These are phyloP conservation scores for Eulimnadia texana DNA, from an alignment of 1,140 invertebrate species.

Conservation along the genomic window DNA sequence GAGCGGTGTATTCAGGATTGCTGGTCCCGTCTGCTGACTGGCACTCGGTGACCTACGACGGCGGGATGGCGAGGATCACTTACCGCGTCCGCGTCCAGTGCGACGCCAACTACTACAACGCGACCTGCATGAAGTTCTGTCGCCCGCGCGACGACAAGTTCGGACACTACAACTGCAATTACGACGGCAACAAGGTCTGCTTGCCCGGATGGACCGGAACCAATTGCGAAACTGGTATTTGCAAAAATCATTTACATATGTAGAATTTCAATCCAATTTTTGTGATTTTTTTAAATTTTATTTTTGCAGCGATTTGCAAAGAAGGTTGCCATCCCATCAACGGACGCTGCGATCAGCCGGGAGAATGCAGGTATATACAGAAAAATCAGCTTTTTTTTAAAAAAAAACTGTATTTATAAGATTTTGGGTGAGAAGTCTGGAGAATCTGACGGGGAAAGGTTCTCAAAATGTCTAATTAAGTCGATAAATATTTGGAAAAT, in stretches of 20 bases:
- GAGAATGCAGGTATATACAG: conserved; percentile 58
- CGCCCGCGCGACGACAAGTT: conserved; percentile 26
- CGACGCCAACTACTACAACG: conserved; percentile 32
- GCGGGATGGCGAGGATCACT: conserved; percentile 29
- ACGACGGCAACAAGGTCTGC: conserved; percentile 27
- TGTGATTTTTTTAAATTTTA: not conserved
- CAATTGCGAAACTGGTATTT: conserved; percentile 33
- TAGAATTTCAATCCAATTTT: not conserved
- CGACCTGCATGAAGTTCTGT: conserved; percentile 31
- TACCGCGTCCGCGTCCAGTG: conserved; percentile 33
- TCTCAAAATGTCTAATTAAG: no score
- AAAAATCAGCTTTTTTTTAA: no score
- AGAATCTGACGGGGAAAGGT: no score
- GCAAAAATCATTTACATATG: no score
- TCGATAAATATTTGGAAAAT: not conserved
- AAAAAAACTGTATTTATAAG: no score
- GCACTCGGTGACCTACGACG: conserved; percentile 70
- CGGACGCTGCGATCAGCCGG: conserved; percentile 71
- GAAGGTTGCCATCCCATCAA: conserved; percentile 74
- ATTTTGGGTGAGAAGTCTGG: no score
- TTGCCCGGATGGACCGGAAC: conserved; percentile 35
- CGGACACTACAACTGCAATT: conserved; percentile 34
- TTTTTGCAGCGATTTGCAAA: conserved; percentile 64
- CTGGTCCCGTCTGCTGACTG: conserved; percentile 73
- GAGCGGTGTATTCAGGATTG: conserved; percentile 76